Conservation (phyloP, 2,888 invertebrate genomes). For the Rhopalosiphum nymphaeae region DNA sequence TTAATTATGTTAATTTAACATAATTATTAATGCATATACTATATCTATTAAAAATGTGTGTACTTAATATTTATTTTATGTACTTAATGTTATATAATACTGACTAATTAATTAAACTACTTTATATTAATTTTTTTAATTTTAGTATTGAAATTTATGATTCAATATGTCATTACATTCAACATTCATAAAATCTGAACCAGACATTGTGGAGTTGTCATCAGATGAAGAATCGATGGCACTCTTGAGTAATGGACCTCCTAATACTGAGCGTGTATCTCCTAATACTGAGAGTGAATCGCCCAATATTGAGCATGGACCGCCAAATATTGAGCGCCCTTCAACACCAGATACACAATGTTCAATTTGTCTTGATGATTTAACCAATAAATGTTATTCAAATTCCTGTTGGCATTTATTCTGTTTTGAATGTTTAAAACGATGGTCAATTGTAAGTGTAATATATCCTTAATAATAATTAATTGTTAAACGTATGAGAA, state of each 20-base stretch:
- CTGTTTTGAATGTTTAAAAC: constrained; percentile 91
- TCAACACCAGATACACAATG: constrained; percentile 87
- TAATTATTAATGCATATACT: background rate
- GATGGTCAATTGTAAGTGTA: constrained; percentile 86
- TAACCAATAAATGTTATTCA: constrained; percentile 90
- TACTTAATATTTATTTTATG: background rate
- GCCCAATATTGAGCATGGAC: no score
- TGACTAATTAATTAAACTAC: background rate
- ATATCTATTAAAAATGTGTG: background rate
- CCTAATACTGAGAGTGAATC: constrained; percentile 67
- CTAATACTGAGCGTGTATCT: background rate
- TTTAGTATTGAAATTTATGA: constrained; percentile 12
- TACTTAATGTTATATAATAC: background rate
- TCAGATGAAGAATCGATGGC: constrained; percentile 33
- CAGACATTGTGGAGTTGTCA: background rate
- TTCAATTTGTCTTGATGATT: constrained; percentile 90
- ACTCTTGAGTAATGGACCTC: background rate
- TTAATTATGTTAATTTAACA: background rate
- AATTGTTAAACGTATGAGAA: background rate
- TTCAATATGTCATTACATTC: constrained; percentile 22
- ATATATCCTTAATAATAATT: background rate
- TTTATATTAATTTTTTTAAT: background rate
- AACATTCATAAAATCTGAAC: constrained; percentile 45
- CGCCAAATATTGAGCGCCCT: constrained; percentile 68
- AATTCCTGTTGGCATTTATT: constrained; percentile 94